A percentile compares a stretch with the other conserved stretches of the same genome.
Evolutionary conservation across 2,888 invertebrate species (phyloP).

Genomic region (Trypoxylon attenuatum): DNA sequence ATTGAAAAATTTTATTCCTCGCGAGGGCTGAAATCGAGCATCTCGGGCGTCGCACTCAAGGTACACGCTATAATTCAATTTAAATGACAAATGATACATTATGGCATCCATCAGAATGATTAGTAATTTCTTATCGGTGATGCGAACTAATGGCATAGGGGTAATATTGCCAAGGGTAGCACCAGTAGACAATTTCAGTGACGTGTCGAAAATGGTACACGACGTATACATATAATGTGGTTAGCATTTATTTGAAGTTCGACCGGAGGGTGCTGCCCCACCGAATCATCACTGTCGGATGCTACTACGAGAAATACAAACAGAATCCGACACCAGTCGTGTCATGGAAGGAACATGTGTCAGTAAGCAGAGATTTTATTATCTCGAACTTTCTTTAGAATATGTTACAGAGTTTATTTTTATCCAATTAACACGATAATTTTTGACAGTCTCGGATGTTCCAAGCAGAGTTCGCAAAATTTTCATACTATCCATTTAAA

Average conservation of each 20-base stretch:
- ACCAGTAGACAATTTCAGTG: conserved; percentile 29
- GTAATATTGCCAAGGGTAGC: conserved; percentile 36
- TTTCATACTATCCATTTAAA: conserved; percentile 13
- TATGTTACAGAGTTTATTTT: too few relatives aligned
- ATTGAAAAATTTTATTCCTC: not conserved
- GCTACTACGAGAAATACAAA: conserved; percentile 38
- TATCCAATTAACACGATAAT: not conserved
- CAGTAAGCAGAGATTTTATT: not conserved
- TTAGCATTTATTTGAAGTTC: conserved; percentile 53
- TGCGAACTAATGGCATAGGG: conserved; percentile 44
- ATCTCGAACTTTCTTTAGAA: too few relatives aligned
- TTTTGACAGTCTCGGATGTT: not conserved
- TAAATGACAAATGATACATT: conserved; percentile 50
- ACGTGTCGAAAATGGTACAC: conserved; percentile 45
- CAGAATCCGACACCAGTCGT: conserved; percentile 18
- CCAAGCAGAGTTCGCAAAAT: not conserved
- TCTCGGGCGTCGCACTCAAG: conserved; percentile 2
- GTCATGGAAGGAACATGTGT: conserved; percentile 27
- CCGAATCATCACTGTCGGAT: conserved; percentile 11
- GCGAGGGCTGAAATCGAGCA: not conserved
- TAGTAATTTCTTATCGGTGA: conserved; percentile 47
- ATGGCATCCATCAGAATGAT: conserved; percentile 47
- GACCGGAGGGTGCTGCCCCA: conserved; percentile 35
- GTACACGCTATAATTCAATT: conserved; percentile 35
- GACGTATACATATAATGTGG: conserved; percentile 47